Evolutionary conservation across 2,888 invertebrate genomes (phyloP).

Genomic region (Subacronicta megacephala): DNA sequence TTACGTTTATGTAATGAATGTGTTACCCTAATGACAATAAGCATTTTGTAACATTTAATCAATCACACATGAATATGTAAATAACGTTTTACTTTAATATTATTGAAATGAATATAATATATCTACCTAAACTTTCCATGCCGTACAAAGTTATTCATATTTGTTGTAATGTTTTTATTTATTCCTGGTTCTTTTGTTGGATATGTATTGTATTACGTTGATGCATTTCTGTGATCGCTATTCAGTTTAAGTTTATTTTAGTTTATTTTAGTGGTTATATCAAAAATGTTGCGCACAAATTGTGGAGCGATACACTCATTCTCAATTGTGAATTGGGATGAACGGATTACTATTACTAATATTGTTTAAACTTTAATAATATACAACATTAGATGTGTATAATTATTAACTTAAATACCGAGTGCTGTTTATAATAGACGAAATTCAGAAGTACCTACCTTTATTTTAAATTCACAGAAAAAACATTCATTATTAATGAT

Average conservation of each 20-base stretch:
- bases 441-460: conserved; percentile 23
- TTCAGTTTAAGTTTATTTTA: conserved; percentile 78
- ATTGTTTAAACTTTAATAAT: conserved; percentile 34
- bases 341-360: conserved; percentile 37
- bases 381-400: conserved; percentile 29
- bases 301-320: conserved; percentile 44
- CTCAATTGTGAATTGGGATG: conserved; percentile 48
- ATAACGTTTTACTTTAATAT: conserved; percentile 60
- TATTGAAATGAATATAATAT: conserved; percentile 28
- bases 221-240: conserved; percentile 87
- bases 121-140: conserved; percentile 59
- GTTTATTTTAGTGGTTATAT: conserved; percentile 65
- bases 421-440: conserved; percentile 37
- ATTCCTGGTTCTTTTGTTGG: conserved; percentile 68
- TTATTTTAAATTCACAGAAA: conserved; percentile 31
- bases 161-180: conserved; percentile 65
- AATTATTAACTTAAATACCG: conserved; percentile 37
- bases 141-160: conserved; percentile 69
- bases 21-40: conserved; percentile 84
- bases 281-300: conserved; percentile 75
- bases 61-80: conserved; percentile 68
- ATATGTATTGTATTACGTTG: conserved; percentile 75
- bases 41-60: conserved; percentile 77
- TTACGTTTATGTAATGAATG: conserved; percentile 49
- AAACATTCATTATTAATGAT: conserved; percentile 37